Conservation (phyloP, 2,888 invertebrate species). For the Agrenia bidenticulata region DNA sequence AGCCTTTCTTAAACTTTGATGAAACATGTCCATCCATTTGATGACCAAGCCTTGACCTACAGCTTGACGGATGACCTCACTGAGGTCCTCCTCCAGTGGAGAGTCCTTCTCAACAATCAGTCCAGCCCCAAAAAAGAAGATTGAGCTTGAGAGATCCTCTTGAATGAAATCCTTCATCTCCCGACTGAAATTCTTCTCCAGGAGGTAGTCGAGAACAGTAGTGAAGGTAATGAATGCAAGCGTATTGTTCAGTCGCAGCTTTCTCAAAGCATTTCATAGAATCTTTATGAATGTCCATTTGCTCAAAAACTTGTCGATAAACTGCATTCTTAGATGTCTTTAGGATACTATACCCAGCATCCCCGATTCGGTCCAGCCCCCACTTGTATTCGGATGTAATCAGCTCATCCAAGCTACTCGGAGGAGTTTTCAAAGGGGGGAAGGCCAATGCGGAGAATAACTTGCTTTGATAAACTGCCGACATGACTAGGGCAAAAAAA, state of each 20-base stretch:
- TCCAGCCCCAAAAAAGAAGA: conserved; percentile 27
- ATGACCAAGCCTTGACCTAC: conserved; percentile 19
- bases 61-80: conserved; percentile 11
- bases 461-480: no score
- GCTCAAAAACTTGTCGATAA: conserved; percentile 19
- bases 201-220: background rate
- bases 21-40: conserved; percentile 22
- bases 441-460: no score
- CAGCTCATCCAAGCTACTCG: no score
- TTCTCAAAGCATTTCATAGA: background rate
- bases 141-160: conserved; percentile 22
- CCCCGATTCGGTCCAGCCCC: conserved; percentile 12
- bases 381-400: conserved; percentile 4
- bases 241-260: background rate
- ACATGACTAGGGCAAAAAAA: no score
- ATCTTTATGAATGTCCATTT: background rate
- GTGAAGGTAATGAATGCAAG: conserved; percentile 5
- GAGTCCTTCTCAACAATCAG: conserved; percentile 19
- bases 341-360: background rate
- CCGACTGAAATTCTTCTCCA: conserved; percentile 7
- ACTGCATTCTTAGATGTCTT: conserved; percentile 11
- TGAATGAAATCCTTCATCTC: conserved; percentile 1
- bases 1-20: conserved; percentile 2
- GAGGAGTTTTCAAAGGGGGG: no score
- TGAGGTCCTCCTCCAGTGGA: conserved; percentile 16